These are phyloP conservation scores for Pogonus chalceus DNA, from an alignment of 1,140 invertebrate species.

Conservation along the genomic window DNA sequence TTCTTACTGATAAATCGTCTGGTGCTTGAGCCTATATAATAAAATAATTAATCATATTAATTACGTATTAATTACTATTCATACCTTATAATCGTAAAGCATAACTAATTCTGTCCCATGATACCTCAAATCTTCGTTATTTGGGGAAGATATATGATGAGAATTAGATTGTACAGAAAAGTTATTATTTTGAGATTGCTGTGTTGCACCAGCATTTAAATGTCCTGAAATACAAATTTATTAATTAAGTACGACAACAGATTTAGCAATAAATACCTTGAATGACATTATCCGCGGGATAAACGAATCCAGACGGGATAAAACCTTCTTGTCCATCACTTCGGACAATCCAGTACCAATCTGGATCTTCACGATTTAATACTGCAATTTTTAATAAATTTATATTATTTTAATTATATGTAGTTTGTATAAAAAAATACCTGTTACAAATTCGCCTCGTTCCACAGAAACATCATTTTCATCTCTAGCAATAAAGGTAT, in stretches of 20 bases:
- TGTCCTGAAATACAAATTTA: conserved; percentile 31
- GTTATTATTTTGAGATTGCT: conserved; percentile 31
- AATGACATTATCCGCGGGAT: conserved; percentile 72
- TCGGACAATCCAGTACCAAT: conserved; percentile 92
- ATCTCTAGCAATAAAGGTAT: conserved; percentile 84
- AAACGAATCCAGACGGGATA: conserved; percentile 89
- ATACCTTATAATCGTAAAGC: conserved; percentile 80
- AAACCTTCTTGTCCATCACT: conserved; percentile 92
- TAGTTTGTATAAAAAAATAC: conserved; percentile 21
- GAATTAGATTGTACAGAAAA: conserved; percentile 20
- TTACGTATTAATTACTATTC: not conserved
- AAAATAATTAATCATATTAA: conserved; percentile 11
- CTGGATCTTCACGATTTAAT: conserved; percentile 84
- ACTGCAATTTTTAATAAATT: conserved; percentile 39
- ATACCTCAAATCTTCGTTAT: conserved; percentile 51
- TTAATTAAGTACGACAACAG: not conserved
- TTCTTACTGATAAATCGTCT: conserved; percentile 77
- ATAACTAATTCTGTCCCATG: conserved; percentile 86
- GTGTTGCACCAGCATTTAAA: conserved; percentile 28
- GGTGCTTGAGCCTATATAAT: conserved; percentile 67
- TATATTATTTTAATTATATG: not conserved
- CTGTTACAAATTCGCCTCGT: conserved; percentile 84
- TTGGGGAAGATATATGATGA: conserved; percentile 25
- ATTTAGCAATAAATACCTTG: conserved; percentile 43
- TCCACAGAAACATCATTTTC: conserved; percentile 93